Base-by-base conservation (phyloP, 2,113 vertebrate species). In the Leptobrachium ailaonicum region DNA sequence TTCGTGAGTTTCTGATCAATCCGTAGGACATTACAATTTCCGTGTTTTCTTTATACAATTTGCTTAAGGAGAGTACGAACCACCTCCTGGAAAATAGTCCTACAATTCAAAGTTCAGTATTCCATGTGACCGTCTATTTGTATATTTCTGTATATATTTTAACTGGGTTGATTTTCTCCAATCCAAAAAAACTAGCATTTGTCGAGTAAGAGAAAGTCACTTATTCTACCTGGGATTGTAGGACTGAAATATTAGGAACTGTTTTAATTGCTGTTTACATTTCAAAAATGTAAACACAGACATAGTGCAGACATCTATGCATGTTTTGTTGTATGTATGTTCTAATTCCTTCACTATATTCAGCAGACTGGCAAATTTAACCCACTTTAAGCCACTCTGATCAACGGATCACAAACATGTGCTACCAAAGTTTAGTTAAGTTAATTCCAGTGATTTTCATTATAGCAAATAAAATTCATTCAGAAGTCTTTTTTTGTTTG, bases 381-480 rank as follows among this genome's bases (percentile, higher is more conserved):
- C 71, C 63, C 12, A 14, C 41, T 14, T 32, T 42, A 60, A 60
- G 54, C n/a, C 44, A 45, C 63, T 60, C 44, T 58, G 20, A 73
- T 41, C 62, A 42, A 66, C 12, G 41, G 41, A 80, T 73, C 47
- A 68, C 47, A 74, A 73, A 66, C 68, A 71, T 70, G 62, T 13
- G 20, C 10, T 6, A 54, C 44, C 76, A 13, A 32, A 62, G 67
- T 78, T 71, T 71, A 42, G 54, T 71, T 43, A 71, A 42, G 43
- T 43, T 78, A 78, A 78, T 78, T 45, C 56, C 32, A 8, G 20
- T 81, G 79, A 45, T 69, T 80, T 60, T 58, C 45, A 14, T 73
- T 41, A 56, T 41, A 80, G 73, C 70, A 80, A 75, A 75, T 81
- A 74, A 54, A 81, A 54, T 43, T 3, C 54, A 80, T 45, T 73